These are phyloP conservation scores for Papilio demoleus DNA, from an alignment of 2,888 invertebrate genomes.

Conservation along the genomic window DNA sequence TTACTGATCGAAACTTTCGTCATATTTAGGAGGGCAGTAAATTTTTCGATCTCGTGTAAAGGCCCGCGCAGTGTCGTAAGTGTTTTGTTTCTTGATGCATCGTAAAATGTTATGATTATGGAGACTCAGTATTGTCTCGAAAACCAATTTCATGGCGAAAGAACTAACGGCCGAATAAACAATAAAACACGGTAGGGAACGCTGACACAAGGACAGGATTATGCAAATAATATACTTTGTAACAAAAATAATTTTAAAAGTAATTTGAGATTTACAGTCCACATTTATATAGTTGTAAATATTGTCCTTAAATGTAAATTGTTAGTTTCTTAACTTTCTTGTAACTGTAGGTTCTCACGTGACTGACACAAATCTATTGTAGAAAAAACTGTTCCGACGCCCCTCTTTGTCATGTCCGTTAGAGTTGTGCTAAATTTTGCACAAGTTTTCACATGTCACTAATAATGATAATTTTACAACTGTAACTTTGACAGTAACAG, in stretches of 20 bases:
- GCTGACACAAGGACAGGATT: neutral
- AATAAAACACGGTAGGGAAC: slow-evolving; percentile 23
- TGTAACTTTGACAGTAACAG: neutral
- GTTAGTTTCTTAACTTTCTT: slow-evolving; percentile 4
- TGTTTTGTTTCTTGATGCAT: slow-evolving; percentile 26
- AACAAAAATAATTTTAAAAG: neutral
- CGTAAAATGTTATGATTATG: slow-evolving; percentile 38
- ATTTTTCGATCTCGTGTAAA: neutral
- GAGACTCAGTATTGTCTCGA: slow-evolving; percentile 25
- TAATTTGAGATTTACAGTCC: neutral
- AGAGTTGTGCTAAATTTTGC: slow-evolving; percentile 10
- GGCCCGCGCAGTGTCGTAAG: neutral
- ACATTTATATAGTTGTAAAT: neutral
- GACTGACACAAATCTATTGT: slow-evolving; percentile 27
- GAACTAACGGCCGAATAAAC: slow-evolving; percentile 28
- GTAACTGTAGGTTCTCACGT: slow-evolving; percentile 23
- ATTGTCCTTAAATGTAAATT: neutral
- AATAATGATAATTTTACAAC: slow-evolving; percentile 27
- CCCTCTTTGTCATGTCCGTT: slow-evolving; percentile 25
- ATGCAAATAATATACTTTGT: slow-evolving; percentile 23
- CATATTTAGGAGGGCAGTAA: neutral
- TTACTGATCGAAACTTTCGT: too few relatives aligned
- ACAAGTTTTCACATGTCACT: slow-evolving; percentile 18
- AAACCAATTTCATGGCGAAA: slow-evolving; percentile 37
- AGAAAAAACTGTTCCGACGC: slow-evolving; percentile 7